These are phyloP conservation scores for Dendrocincla tyrannina DNA, from an alignment of 2,797 vertebrate genomes.

Conservation along the genomic window DNA sequence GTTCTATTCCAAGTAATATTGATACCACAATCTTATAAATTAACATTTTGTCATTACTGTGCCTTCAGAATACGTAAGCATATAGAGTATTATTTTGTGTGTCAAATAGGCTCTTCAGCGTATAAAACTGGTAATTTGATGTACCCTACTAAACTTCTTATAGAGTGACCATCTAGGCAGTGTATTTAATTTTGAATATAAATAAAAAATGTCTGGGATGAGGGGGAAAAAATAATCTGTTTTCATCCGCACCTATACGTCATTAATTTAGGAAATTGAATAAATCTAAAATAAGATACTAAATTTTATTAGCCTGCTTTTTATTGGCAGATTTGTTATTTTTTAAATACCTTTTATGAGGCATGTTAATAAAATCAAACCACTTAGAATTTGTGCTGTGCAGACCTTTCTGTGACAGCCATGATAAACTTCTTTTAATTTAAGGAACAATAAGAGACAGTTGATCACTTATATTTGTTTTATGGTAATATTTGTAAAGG, in stretches of 20 bases:
- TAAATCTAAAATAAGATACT: neutral
- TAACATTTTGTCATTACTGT: neutral
- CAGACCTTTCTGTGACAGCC: neutral
- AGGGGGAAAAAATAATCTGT: neutral
- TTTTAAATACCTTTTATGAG: conserved; percentile 47
- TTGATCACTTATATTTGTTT: neutral
- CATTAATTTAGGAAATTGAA: neutral
- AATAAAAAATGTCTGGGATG: neutral
- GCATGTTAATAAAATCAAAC: conserved; percentile 20
- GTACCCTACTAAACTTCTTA: neutral
- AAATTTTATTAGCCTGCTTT: conserved; percentile 8
- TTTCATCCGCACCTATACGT: neutral
- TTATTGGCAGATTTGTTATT: conserved; percentile 27
- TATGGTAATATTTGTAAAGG: neutral
- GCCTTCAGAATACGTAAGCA: neutral
- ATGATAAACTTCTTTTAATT: neutral
- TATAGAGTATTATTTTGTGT: neutral
- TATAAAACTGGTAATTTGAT: neutral
- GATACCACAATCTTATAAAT: neutral
- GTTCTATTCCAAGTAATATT: neutral
- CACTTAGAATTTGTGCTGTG: neutral
- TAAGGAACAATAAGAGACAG: neutral
- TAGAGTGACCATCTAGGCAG: neutral
- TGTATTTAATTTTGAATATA: neutral
- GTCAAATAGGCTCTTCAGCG: neutral